These are phyloP conservation scores for Hanleya hanleyi DNA, from an alignment of 2,888 invertebrate genomes.

Conservation along the genomic window DNA sequence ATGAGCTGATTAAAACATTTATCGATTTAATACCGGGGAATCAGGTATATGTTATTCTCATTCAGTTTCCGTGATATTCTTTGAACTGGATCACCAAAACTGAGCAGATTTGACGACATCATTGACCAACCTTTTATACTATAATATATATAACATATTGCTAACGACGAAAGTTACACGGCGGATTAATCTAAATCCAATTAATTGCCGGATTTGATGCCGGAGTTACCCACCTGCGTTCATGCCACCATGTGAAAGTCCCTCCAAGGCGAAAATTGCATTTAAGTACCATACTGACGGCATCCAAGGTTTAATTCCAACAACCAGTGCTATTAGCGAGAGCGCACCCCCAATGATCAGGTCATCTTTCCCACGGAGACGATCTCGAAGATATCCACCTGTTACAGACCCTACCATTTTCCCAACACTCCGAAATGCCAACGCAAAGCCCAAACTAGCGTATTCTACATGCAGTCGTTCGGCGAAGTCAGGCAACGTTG, in stretches of 20 bases:
- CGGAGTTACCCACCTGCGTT: constrained; percentile 34
- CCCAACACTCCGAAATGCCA: constrained; percentile 35
- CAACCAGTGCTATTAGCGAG: constrained; percentile 18
- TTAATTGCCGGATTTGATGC: too few species aligned
- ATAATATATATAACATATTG: too few species aligned
- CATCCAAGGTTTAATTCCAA: constrained; percentile 33
- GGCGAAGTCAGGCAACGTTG: constrained; percentile 39
- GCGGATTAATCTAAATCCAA: too few species aligned
- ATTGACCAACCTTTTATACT: too few species aligned
- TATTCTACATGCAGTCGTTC: constrained; percentile 32
- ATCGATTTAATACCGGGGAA: too few species aligned
- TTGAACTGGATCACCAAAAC: too few species aligned
- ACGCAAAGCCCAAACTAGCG: constrained; percentile 32
- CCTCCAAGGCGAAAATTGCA: constrained; percentile 34
- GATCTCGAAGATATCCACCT: constrained; percentile 35
- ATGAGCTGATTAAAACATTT: too few species aligned
- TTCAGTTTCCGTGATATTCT: too few species aligned
- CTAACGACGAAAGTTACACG: too few species aligned
- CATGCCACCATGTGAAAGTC: constrained; percentile 28
- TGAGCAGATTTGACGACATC: too few species aligned
- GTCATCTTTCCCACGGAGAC: constrained; percentile 32
- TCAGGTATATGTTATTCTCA: too few species aligned
- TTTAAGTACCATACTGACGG: constrained; percentile 22
- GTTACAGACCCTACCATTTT: constrained; percentile 36
- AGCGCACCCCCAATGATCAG: constrained; percentile 30